phyloP scores from a whole-genome alignment of 2,888 invertebrate species.

The Dolichomitus sp. region DNA sequence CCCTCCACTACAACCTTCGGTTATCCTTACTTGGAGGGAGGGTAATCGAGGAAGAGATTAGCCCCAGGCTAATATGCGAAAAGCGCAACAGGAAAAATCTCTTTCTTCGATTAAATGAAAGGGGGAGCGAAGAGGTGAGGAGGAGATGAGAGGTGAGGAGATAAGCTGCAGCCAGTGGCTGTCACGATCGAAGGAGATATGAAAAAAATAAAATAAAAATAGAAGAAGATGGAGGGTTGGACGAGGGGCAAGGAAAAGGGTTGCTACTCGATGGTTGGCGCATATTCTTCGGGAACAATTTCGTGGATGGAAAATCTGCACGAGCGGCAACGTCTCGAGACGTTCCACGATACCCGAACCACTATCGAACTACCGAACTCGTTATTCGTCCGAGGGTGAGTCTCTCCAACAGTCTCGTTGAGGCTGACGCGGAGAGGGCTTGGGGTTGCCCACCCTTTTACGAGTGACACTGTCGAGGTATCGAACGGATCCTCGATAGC shows the following conservation, averaged over 20 bases:
- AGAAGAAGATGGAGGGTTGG: not conserved
- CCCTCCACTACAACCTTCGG: not conserved
- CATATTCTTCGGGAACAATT: conserved; percentile 60
- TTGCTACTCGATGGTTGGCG: conserved; percentile 34
- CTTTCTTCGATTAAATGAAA: conserved; percentile 43
- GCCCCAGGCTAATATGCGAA: conserved; percentile 39
- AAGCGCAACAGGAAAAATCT: conserved; percentile 59
- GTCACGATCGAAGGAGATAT: not conserved
- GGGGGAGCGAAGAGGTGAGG: conserved; percentile 37
- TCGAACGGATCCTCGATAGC: conserved; percentile 49
- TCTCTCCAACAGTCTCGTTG: conserved; percentile 21
- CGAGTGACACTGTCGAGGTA: conserved; percentile 29
- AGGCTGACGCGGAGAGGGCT: conserved; percentile 19
- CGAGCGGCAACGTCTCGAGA: conserved; percentile 56
- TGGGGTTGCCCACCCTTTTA: conserved; percentile 18
- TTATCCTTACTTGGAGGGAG: not conserved
- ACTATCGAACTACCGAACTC: conserved; percentile 47
- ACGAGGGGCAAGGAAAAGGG: not conserved
- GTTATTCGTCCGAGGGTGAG: conserved; percentile 51
- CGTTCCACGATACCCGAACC: conserved; percentile 42
- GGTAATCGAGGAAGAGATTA: conserved; percentile 36
- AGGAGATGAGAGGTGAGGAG: conserved; percentile 47
- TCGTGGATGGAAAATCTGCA: conserved; percentile 61
- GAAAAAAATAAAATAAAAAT: conserved; percentile 3
- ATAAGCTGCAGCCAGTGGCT: conserved; percentile 40